A percentile compares a stretch with the other conserved stretches of the same genome.
phyloP scores from a whole-genome alignment of 2,797 vertebrate genomes.

The Sebastes oblongus region DNA sequence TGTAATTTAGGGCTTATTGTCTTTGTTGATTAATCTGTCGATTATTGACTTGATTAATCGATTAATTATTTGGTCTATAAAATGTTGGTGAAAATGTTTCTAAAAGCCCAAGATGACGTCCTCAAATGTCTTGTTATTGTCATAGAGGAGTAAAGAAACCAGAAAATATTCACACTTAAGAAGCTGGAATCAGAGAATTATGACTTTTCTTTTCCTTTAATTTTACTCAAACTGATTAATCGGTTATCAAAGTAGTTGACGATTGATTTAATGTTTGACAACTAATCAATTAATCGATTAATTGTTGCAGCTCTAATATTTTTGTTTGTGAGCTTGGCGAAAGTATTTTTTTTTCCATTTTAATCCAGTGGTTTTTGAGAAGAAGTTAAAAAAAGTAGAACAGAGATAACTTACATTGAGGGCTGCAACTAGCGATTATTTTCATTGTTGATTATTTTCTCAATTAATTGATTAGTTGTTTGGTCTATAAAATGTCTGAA shows the following conservation, averaged over 20 bases:
- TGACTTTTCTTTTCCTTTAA: too few relatives aligned
- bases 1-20: background rate
- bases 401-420: background rate
- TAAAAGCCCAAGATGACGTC: fast-evolving
- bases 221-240: too few relatives aligned
- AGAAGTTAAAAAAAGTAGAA: too few relatives aligned
- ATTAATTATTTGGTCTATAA: background rate
- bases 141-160: background rate
- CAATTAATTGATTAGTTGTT: too few relatives aligned
- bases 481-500: too few relatives aligned
- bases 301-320: too few relatives aligned
- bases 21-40: background rate
- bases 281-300: background rate
- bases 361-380: background rate
- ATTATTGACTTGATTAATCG: background rate
- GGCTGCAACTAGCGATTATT: too few relatives aligned
- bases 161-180: background rate
- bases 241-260: fast-evolving
- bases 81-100: background rate
- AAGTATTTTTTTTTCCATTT: background rate
- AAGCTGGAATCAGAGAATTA: fast-evolving
- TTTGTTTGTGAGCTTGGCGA: background rate
- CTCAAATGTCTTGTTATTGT: too few relatives aligned
- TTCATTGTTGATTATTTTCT: too few relatives aligned
- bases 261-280: background rate